Base-by-base conservation (phyloP, 2,797 vertebrate species). In the Cetoscarus ocellatus region DNA sequence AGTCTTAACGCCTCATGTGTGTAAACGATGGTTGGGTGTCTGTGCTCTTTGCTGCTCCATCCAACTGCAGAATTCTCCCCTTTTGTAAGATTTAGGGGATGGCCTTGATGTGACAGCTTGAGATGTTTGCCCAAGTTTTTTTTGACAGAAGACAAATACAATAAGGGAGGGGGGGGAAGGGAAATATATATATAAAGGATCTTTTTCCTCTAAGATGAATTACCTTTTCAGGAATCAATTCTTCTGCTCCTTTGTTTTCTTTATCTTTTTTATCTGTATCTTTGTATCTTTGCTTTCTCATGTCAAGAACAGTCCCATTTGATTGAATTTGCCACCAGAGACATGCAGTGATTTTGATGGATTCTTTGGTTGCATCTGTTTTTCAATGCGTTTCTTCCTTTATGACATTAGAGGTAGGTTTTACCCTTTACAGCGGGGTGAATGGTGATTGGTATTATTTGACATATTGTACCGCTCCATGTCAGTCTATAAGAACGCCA, bases 91-190 rank as follows among this genome's bases (percentile, higher is more conserved):
- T 89, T 77, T 79, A 77, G 84, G 77, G 74, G 77, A 88, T 91
- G 91, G 86, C 88, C 91, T 90, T 93, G 90, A 92, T 93, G 87
- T 94, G 92, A 94, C 93, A 93, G 89, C 86, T 86, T 78, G 83
- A 86, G 60, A 82, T 93, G 92, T 93, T 91, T 88, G 88, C 86
- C 86, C 87, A 91, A 93, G 91, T 93, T 93, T 83, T 86, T 92
- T 94, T 93, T 93, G 92, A 94, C 92, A 93, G 88, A 92, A 89
- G 86, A 91, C 89, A 92, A 92, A 91, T 86, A 80, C 81, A 87
- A 77, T 39, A 39, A 62, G 68, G 75, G 53, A 76, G 79, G 50
- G 62, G 73, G 45, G 67, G 54, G 66, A 83, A 73, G 65, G 67
- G 67, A 72, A 72, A 77, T 70, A 75, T 73, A 61, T 38, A 5